Evolutionary conservation across 2,888 invertebrate genomes (phyloP), one percentile per base, ranked within the genome.

Genomic region (Nebria salina): DNA sequence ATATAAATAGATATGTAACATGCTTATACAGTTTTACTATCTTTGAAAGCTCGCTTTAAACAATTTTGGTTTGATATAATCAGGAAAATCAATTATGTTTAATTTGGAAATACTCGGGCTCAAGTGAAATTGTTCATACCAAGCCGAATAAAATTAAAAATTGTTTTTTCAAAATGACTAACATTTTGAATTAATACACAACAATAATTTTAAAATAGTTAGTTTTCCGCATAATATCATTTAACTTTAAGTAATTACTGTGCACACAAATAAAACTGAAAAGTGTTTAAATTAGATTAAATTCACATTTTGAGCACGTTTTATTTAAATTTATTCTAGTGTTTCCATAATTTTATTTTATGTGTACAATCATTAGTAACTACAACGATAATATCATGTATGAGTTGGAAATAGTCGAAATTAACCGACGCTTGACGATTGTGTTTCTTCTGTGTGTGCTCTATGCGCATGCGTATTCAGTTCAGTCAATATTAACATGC

Each of bases 231-330:
- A 34, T 34, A 34, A 34, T 34, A 34, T 34, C 34, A 34, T 34
- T 34, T 34, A 4, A 5, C 34, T 34, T 54, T 54, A 54, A 8
- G 54, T 7, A 54, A 13, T 54, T 54, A 54, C 11, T 11, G 54
- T 54, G 54, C 13, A 13, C 54, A 54, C 11, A 13, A 8, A 54
- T 54, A 54, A 8, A 54, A 54, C 13, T 54, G 54, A 54, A 13
- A 54, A 11, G 54, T 54, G 7, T 34, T 34, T 34, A 13, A 54
- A 54, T 54, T 54, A 11, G 54, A 64, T 64, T 64, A 26, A 9
- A 64, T 75, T 75, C n/a, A 34, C 65, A 75, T 75, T 75, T 75
- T 26, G 11, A 25, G 75, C 75, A 75, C 75, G 75, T 75, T 75
- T 75, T 75, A 75, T 34, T 75, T 75, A 43, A 64, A 75, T 75